phyloP scores from a whole-genome alignment of 1,140 invertebrate species.

The Microplitis mediator region DNA sequence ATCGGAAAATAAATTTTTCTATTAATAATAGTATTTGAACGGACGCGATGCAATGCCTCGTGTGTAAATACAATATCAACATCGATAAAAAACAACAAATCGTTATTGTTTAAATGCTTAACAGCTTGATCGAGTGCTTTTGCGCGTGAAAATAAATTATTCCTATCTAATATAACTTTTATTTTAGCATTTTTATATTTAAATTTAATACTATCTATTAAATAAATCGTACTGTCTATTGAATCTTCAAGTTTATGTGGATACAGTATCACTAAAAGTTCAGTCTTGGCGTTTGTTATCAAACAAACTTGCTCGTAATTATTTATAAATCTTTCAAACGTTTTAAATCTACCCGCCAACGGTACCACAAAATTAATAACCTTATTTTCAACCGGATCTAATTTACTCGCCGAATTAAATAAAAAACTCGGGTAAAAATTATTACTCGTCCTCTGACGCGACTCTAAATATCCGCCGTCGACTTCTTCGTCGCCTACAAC shows the following conservation, averaged over 20 bases:
- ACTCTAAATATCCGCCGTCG: slow-evolving; percentile 27
- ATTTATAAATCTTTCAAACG: slow-evolving; percentile 84
- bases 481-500: slow-evolving; percentile 63
- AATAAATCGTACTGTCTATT: slow-evolving; percentile 59
- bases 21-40: slow-evolving; percentile 77
- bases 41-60: slow-evolving; percentile 72
- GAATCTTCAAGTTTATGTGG: slow-evolving; percentile 65
- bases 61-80: slow-evolving; percentile 85
- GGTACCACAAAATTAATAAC: slow-evolving; percentile 86
- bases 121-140: slow-evolving; percentile 76
- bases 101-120: slow-evolving; percentile 61
- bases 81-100: slow-evolving; percentile 87
- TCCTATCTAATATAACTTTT: slow-evolving; percentile 71
- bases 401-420: slow-evolving; percentile 34
- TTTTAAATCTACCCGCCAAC: slow-evolving; percentile 78
- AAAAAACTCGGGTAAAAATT: slow-evolving; percentile 47
- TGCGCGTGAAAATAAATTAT: slow-evolving; percentile 76
- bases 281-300: slow-evolving; percentile 69
- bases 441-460: slow-evolving; percentile 18
- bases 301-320: slow-evolving; percentile 85
- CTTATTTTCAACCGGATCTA: slow-evolving; percentile 57
- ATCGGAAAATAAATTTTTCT: slow-evolving; percentile 93
- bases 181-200: slow-evolving; percentile 70
- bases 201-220: slow-evolving; percentile 65
- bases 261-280: slow-evolving; percentile 82